A percentile compares a stretch with the other conserved stretches of the same genome.
Conservation (phyloP, 2,888 invertebrate genomes). For the Invenusta paracnida region DNA sequence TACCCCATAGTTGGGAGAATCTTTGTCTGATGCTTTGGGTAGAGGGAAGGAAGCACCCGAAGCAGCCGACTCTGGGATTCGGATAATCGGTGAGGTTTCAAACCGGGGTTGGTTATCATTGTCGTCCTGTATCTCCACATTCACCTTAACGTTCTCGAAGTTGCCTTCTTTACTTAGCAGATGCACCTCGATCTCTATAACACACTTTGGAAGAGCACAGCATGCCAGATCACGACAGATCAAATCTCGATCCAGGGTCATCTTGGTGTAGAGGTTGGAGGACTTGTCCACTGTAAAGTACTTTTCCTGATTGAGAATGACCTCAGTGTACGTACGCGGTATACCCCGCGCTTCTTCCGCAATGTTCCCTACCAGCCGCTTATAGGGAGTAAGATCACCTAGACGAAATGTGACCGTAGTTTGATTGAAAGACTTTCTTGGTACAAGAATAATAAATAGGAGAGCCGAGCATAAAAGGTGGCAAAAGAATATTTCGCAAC, state of each 20-base stretch:
- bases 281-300: not conserved
- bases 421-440: too few relatives aligned
- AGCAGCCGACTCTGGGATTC: slow-evolving; percentile 35
- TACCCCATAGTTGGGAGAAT: slow-evolving; percentile 18
- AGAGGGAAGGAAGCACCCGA: not conserved
- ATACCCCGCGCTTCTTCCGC: not conserved
- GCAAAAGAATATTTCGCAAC: too few relatives aligned
- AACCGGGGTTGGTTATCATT: slow-evolving; percentile 37
- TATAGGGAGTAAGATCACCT: not conserved
- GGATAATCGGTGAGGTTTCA: not conserved
- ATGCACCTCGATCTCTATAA: not conserved
- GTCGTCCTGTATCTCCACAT: not conserved
- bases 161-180: not conserved
- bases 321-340: not conserved
- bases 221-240: not conserved
- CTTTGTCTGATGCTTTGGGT: slow-evolving; percentile 27
- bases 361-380: not conserved
- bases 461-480: too few relatives aligned
- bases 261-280: not conserved
- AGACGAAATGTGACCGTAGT: not conserved
- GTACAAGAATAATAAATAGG: too few relatives aligned
- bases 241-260: not conserved
- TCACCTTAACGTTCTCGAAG: not conserved
- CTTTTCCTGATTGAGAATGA: not conserved
- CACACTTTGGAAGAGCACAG: not conserved